Evolutionary conservation across 2,888 invertebrate species (phyloP).

Genomic region (Lamproptera curius): DNA sequence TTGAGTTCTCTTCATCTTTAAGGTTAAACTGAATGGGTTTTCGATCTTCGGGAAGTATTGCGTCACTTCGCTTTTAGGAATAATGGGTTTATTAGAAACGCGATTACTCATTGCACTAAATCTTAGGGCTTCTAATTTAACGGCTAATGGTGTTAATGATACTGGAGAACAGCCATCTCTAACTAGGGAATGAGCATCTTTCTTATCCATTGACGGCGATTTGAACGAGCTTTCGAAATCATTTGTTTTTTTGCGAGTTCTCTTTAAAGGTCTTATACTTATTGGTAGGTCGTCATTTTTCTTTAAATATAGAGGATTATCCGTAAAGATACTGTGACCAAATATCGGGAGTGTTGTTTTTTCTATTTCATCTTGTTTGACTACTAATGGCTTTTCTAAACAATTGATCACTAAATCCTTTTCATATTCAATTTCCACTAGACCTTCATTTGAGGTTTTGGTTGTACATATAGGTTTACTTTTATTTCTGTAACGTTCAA

Average conservation of each 20-base stretch:
- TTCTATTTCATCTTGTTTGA: conserved; percentile 42
- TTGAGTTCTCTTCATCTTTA: conserved; percentile 66
- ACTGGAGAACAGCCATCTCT: conserved; percentile 70
- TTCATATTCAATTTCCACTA: conserved; percentile 79
- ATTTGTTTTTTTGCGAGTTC: conserved; percentile 66
- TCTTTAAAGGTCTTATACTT: conserved; percentile 60
- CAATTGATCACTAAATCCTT: conserved; percentile 62
- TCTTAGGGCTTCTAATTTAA: conserved; percentile 76
- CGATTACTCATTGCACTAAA: conserved; percentile 74
- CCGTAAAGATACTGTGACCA: conserved; percentile 66
- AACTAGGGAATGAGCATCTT: conserved; percentile 56
- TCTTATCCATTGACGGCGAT: conserved; percentile 66
- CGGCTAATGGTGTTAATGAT: conserved; percentile 79
- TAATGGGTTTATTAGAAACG: conserved; percentile 36
- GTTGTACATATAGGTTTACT: conserved; percentile 55
- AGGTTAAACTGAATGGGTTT: conserved; percentile 54
- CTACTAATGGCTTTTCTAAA: conserved; percentile 53
- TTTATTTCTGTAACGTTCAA: conserved; percentile 37
- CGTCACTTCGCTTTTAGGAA: conserved; percentile 60
- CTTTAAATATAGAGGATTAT: conserved; percentile 73
- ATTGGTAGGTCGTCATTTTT: conserved; percentile 50
- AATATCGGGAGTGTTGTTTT: conserved; percentile 71
- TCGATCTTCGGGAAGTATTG: conserved; percentile 74
- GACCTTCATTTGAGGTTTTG: conserved; percentile 64
- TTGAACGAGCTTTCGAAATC: conserved; percentile 70